These are phyloP conservation scores for Xenopus petersii DNA, from an alignment of 2,797 vertebrate genomes.

Conservation along the genomic window DNA sequence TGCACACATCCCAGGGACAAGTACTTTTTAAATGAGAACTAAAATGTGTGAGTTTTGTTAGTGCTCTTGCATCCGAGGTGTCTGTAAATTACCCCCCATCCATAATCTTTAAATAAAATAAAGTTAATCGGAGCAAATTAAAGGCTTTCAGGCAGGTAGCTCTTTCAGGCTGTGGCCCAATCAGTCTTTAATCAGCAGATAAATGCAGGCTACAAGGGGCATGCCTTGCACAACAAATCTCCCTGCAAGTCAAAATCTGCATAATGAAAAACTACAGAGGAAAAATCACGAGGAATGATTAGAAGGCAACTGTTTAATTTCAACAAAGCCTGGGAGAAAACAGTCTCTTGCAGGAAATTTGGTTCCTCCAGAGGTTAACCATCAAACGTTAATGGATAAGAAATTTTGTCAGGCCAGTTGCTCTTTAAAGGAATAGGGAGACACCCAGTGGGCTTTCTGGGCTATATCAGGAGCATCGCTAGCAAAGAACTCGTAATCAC, in stretches of 20 bases:
- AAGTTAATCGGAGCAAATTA: too few species aligned
- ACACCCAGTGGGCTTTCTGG: conserved; percentile 20
- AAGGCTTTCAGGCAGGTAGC: too few species aligned
- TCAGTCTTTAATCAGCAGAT: too few species aligned
- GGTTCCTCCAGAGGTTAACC: not conserved
- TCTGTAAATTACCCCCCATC: too few species aligned
- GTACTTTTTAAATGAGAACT: too few species aligned
- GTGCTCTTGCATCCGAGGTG: too few species aligned
- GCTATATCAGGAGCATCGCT: not conserved
- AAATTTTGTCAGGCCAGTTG: not conserved
- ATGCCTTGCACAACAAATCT: not conserved
- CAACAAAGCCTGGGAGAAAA: not conserved
- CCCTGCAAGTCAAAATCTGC: not conserved
- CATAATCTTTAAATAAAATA: too few species aligned
- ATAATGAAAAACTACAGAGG: not conserved
- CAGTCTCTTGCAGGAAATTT: not conserved
- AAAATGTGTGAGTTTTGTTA: too few species aligned
- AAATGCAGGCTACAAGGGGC: too few species aligned
- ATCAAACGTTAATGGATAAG: not conserved
- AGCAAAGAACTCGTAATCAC: too few species aligned
- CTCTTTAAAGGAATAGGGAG: not conserved
- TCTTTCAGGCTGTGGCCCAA: too few species aligned
- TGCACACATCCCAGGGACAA: too few species aligned
- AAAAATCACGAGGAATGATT: not conserved
- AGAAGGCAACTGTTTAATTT: not conserved